phyloP scores from a whole-genome alignment of 2,797 vertebrate species.

The Cynopterus sphinx region DNA sequence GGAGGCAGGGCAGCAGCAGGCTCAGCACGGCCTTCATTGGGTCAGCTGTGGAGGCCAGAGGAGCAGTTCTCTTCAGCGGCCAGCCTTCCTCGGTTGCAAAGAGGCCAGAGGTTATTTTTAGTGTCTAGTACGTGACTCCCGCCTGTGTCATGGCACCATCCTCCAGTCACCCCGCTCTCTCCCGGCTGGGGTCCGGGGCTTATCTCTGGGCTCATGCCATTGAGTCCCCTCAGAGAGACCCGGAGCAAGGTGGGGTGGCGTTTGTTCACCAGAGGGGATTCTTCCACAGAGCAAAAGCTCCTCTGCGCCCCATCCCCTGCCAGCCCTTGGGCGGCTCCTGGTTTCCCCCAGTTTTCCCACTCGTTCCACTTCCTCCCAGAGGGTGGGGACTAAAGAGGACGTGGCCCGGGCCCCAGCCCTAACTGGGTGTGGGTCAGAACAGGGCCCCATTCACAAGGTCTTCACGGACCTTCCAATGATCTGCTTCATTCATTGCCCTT shows the following conservation, averaged over 20 bases:
- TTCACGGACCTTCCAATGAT: not conserved
- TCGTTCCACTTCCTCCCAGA: not conserved
- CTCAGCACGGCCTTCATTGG: not conserved
- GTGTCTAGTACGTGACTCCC: not conserved
- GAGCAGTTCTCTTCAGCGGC: not conserved
- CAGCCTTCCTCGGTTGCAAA: not conserved
- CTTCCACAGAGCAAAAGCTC: not conserved
- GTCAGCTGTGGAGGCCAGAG: not conserved
- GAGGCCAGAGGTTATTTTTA: not conserved
- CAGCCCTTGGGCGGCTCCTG: not conserved
- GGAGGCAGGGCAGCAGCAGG: slow-evolving; percentile 41
- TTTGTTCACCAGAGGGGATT: not conserved
- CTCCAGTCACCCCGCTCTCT: not conserved
- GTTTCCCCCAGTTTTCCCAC: not conserved
- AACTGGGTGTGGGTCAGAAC: not conserved
- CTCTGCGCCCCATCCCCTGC: too few relatives aligned
- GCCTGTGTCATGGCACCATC: not conserved
- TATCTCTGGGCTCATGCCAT: not conserved
- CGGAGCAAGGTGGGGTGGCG: accelerated
- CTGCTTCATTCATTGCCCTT: not conserved
- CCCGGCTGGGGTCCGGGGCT: accelerated
- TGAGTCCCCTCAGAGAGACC: not conserved
- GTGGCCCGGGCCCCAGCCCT: not conserved
- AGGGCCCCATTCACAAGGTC: too few relatives aligned
- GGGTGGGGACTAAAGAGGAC: not conserved